These are phyloP conservation scores for Formica exsecta DNA, from an alignment of 1,140 invertebrate genomes.

Conservation along the genomic window DNA sequence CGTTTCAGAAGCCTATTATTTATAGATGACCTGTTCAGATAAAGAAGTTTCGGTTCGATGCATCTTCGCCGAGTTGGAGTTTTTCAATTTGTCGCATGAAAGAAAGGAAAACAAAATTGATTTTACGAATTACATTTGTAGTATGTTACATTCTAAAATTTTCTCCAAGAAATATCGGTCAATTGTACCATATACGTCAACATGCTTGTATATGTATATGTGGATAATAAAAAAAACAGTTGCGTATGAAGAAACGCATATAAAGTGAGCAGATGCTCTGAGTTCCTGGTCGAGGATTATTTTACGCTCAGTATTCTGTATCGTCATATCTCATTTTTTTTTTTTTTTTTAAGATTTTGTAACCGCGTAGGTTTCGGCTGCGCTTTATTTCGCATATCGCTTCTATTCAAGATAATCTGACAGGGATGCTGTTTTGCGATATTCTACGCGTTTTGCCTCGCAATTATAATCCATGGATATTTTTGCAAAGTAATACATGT, in stretches of 20 bases:
- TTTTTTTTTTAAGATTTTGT: conserved; percentile 70
- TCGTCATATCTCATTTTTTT: conserved; percentile 83
- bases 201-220: not conserved
- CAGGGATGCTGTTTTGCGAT: conserved; percentile 51
- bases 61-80: conserved; percentile 9
- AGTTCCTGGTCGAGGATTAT: conserved; percentile 73
- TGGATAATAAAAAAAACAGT: conserved; percentile 22
- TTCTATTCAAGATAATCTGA: conserved; percentile 17
- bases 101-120: not conserved
- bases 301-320: conserved; percentile 83
- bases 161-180: not conserved
- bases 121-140: conserved; percentile 30
- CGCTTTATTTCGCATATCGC: conserved; percentile 22
- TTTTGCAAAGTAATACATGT: not conserved
- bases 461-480: conserved; percentile 8
- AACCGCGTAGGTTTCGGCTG: conserved; percentile 66
- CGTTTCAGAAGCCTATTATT: conserved; percentile 59
- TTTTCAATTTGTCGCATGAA: conserved; percentile 45
- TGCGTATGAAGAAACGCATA: conserved; percentile 27
- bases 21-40: conserved; percentile 60
- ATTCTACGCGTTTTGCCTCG: not conserved
- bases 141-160: not conserved
- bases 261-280: conserved; percentile 46
- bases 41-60: conserved; percentile 51
- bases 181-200: not conserved